Percentiles rank a stretch among this genome's conserved stretches.
These are phyloP conservation scores for Venusia cambrica DNA, from an alignment of 2,888 invertebrate genomes.

Conservation along the genomic window DNA sequence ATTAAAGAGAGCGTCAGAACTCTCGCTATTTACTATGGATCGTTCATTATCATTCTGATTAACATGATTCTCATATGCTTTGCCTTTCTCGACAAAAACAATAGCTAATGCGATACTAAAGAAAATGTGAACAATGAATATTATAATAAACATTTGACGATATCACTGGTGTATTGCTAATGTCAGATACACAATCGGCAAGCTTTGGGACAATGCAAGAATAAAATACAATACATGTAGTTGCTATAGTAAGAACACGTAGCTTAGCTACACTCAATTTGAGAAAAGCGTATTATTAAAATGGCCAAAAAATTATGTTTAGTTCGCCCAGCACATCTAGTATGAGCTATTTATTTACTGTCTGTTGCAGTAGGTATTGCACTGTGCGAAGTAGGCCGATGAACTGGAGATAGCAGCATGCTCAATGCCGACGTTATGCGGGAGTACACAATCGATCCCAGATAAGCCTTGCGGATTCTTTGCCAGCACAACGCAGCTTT, in stretches of 20 bases:
- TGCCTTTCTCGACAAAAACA: slow-evolving; percentile 18
- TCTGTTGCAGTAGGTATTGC: slow-evolving; percentile 34
- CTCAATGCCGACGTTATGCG: slow-evolving; percentile 36
- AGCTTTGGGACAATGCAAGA: too few relatives aligned
- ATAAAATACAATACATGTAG: too few relatives aligned
- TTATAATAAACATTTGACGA: too few relatives aligned
- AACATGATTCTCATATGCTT: slow-evolving; percentile 37
- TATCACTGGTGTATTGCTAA: too few relatives aligned
- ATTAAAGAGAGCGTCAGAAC: slow-evolving; percentile 24
- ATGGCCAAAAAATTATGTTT: too few relatives aligned
- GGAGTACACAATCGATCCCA: slow-evolving; percentile 38
- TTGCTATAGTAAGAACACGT: too few relatives aligned
- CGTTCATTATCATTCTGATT: slow-evolving; percentile 33
- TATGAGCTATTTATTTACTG: too few relatives aligned
- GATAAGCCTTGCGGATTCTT: slow-evolving; percentile 37
- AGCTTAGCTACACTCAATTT: too few relatives aligned
- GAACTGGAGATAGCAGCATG: slow-evolving; percentile 38
- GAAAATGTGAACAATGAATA: slow-evolving; percentile 3
- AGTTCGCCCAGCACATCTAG: too few relatives aligned
- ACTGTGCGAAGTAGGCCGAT: slow-evolving; percentile 41
- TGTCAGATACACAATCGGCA: too few relatives aligned
- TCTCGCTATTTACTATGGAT: slow-evolving; percentile 32
- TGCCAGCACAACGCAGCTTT: slow-evolving; percentile 28
- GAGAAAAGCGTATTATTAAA: too few relatives aligned
- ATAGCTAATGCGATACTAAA: slow-evolving; percentile 12